A percentile compares a stretch with the other conserved stretches of the same genome.
Evolutionary conservation across 2,113 vertebrate species (phyloP).

Genomic region (Siniperca knerii): DNA sequence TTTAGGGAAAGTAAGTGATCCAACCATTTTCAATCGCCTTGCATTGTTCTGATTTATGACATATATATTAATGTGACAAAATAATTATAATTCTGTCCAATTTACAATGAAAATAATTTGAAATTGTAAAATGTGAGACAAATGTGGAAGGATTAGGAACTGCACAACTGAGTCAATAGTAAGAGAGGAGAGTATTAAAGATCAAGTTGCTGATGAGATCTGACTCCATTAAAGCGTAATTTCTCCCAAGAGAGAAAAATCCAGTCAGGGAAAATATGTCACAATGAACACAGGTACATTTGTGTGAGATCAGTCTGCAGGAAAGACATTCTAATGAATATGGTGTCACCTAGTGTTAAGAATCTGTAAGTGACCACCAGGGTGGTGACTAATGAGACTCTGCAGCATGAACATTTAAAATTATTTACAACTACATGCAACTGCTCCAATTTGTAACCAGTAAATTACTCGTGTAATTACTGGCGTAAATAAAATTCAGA

Average conservation of each 20-base stretch:
- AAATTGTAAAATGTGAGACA: background rate
- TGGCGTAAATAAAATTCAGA: background rate
- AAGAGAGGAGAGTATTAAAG: background rate
- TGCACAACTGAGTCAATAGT: background rate
- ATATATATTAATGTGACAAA: background rate
- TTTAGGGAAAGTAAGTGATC: background rate
- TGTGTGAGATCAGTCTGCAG: background rate
- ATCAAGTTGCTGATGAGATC: background rate
- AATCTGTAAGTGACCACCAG: conserved; percentile 25
- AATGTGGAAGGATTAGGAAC: background rate
- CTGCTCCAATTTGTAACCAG: background rate
- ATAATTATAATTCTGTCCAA: background rate
- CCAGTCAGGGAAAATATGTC: background rate
- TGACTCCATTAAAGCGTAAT: background rate
- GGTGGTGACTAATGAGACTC: background rate
- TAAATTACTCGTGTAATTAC: background rate
- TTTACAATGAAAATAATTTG: background rate
- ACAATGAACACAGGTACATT: background rate
- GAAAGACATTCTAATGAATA: conserved; percentile 15
- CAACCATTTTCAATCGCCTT: background rate
- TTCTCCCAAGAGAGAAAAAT: background rate
- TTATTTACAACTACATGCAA: background rate
- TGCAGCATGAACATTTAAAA: background rate
- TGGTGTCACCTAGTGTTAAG: conserved; percentile 66
- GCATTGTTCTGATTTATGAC: background rate